Conservation (phyloP, 1,140 invertebrate genomes). For the Alviniconcha marisindica region DNA sequence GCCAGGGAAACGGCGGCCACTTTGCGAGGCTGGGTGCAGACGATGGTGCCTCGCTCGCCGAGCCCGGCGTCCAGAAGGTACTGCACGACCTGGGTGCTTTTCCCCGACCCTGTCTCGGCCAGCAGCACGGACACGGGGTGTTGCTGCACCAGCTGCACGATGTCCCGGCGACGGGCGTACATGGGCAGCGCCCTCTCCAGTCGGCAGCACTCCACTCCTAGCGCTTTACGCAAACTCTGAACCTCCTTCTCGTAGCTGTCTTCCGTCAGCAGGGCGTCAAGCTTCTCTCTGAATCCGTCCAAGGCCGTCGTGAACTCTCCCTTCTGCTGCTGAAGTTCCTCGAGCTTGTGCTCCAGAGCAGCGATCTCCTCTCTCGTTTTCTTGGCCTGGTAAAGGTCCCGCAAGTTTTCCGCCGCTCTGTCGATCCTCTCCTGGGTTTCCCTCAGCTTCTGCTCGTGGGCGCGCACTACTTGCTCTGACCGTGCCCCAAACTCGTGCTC, state of each 20-base stretch:
- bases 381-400: not conserved
- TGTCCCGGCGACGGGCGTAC: slow-evolving; percentile 65
- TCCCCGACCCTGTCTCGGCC: slow-evolving; percentile 97
- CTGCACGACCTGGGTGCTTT: slow-evolving; percentile 73
- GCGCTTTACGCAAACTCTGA: slow-evolving; percentile 44
- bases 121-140: slow-evolving; percentile 86
- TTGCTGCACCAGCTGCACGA: slow-evolving; percentile 54
- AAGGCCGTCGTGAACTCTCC: slow-evolving; percentile 53
- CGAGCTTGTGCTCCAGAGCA: slow-evolving; percentile 57
- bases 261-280: slow-evolving; percentile 37
- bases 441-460: slow-evolving; percentile 18
- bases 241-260: slow-evolving; percentile 46
- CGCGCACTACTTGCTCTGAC: not conserved
- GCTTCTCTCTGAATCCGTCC: slow-evolving; percentile 37
- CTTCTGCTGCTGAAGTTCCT: slow-evolving; percentile 58
- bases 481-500: not conserved
- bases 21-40: slow-evolving; percentile 77
- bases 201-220: slow-evolving; percentile 62
- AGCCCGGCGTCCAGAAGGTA: slow-evolving; percentile 75
- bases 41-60: slow-evolving; percentile 83
- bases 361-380: slow-evolving; percentile 27
- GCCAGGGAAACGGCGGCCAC: slow-evolving; percentile 71
- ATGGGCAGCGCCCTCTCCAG: slow-evolving; percentile 64
- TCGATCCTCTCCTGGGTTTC: slow-evolving; percentile 9
- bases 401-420: not conserved